These are phyloP conservation scores for Labia minor DNA, from an alignment of 2,888 invertebrate species.

Conservation along the genomic window DNA sequence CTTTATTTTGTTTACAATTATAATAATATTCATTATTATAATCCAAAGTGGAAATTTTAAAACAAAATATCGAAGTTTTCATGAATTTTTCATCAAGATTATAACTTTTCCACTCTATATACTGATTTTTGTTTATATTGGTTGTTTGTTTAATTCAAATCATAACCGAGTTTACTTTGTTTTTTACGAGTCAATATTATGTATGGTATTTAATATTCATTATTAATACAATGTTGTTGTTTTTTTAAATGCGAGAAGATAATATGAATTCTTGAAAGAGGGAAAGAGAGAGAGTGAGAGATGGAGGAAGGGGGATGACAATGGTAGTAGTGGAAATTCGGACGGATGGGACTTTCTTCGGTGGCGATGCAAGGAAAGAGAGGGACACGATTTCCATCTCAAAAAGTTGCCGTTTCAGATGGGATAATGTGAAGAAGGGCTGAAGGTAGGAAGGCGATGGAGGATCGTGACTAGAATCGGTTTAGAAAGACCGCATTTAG, in stretches of 20 bases:
- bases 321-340: neutral
- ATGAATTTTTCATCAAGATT: no score
- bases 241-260: neutral
- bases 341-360: slow-evolving; percentile 4
- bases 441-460: neutral
- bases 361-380: neutral
- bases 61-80: no score
- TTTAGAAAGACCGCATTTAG: neutral
- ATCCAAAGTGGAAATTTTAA: no score
- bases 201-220: no score
- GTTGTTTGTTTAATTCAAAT: no score
- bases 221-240: no score
- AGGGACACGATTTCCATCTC: slow-evolving; percentile 2
- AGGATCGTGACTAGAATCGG: slow-evolving; percentile 3
- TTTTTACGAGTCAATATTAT: no score
- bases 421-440: neutral
- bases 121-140: no score
- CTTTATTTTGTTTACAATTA: no score
- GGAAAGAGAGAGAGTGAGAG: neutral
- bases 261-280: neutral
- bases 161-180: no score
- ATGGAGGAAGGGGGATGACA: neutral
- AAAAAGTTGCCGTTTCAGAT: slow-evolving; percentile 13
- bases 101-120: no score
- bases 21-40: no score